Evolutionary conservation across 2,797 vertebrate species (phyloP).

Genomic region (Gymnocypris eckloni): DNA sequence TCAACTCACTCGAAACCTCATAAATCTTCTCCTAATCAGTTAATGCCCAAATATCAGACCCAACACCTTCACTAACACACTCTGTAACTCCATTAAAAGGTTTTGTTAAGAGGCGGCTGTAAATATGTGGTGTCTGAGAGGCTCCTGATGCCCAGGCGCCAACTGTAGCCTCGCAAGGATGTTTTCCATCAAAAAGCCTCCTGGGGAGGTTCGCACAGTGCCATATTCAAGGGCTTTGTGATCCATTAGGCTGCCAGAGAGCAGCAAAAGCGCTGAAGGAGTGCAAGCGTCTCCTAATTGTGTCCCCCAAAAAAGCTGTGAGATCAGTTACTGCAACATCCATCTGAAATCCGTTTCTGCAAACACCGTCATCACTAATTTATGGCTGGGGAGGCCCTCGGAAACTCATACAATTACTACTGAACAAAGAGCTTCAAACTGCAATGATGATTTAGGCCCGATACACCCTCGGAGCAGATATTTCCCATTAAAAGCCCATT

Average conservation of each 20-base stretch:
- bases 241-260: constrained; percentile 57
- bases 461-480: constrained; percentile 41
- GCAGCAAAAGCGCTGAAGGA: not conserved
- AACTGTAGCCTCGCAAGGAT: constrained; percentile 47
- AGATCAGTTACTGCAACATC: constrained; percentile 58
- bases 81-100: constrained; percentile 55
- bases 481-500: constrained; percentile 50
- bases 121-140: constrained; percentile 46
- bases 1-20: constrained; percentile 7
- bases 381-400: constrained; percentile 52
- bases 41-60: constrained; percentile 28
- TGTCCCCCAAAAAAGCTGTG: constrained; percentile 30
- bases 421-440: constrained; percentile 50
- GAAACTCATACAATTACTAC: constrained; percentile 54
- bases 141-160: constrained; percentile 47
- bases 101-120: constrained; percentile 44
- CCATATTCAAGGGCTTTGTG: constrained; percentile 53
- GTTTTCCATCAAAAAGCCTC: constrained; percentile 57
- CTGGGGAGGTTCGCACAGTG: constrained; percentile 38
- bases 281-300: constrained; percentile 34
- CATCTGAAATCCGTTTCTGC: constrained; percentile 55
- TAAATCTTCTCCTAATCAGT: constrained; percentile 37
- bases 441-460: constrained; percentile 40
- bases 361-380: constrained; percentile 61
- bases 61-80: constrained; percentile 43